A percentile compares a stretch with the other conserved stretches of the same genome.
Conservation (phyloP, 2,888 invertebrate species). For the Clitarchus hookeri region DNA sequence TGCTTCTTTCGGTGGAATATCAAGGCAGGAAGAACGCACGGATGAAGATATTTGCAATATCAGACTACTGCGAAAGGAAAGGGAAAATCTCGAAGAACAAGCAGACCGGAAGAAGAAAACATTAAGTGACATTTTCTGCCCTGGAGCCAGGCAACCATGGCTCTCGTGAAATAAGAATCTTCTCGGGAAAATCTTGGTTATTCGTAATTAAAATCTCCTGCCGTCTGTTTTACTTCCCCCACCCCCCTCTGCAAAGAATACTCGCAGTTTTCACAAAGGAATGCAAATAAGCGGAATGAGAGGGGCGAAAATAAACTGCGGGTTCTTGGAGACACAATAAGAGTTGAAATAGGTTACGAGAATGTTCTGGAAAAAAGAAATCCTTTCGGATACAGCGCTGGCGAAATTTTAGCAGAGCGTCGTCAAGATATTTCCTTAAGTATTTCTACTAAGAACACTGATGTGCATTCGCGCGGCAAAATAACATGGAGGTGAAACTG, state of each 20-base stretch:
- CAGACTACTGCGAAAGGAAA: background rate
- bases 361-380: background rate
- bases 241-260: background rate
- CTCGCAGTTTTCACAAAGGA: background rate
- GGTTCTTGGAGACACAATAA: constrained; percentile 1
- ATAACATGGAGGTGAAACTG: too few relatives aligned
- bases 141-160: background rate
- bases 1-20: too few relatives aligned
- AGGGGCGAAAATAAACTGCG: background rate
- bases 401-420: background rate
- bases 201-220: constrained; percentile 14
- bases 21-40: too few relatives aligned
- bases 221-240: background rate
- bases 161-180: background rate
- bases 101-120: background rate
- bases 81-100: background rate
- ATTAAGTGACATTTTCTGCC: background rate
- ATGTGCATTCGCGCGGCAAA: too few relatives aligned
- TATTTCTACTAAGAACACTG: too few relatives aligned
- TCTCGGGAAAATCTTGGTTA: background rate
- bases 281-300: background rate
- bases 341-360: background rate
- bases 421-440: too few relatives aligned
- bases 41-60: too few relatives aligned
- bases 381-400: background rate